A percentile compares a stretch with the other conserved stretches of the same genome.
These are phyloP conservation scores for Gerris lacustris DNA, from an alignment of 2,888 invertebrate species.

Conservation along the genomic window DNA sequence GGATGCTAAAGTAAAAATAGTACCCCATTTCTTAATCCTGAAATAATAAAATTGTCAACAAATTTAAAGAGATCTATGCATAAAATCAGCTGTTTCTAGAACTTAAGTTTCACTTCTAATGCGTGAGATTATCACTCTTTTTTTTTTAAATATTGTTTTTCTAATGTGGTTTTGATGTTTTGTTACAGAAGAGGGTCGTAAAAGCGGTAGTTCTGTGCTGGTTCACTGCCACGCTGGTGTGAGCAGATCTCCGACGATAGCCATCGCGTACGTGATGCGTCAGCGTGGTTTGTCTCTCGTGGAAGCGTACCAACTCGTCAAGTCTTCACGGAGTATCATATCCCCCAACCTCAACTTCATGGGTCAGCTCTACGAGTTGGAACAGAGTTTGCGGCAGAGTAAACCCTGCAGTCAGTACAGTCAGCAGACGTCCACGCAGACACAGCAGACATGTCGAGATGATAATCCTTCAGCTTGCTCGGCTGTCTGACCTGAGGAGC, in stretches of 20 bases:
- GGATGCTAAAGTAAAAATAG: no score
- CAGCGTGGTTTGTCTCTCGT: slow-evolving; percentile 68
- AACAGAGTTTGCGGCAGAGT: slow-evolving; percentile 50
- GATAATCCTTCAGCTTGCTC: not conserved
- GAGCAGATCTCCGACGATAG: slow-evolving; percentile 85
- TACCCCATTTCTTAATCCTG: no score
- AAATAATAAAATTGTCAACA: no score
- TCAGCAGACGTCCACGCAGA: not conserved
- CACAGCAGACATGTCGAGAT: not conserved
- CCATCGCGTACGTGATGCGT: slow-evolving; percentile 89
- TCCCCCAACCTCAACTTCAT: slow-evolving; percentile 92
- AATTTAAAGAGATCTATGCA: no score
- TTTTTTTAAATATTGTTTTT: no score
- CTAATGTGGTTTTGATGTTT: slow-evolving; percentile 22
- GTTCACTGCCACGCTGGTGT: slow-evolving; percentile 94
- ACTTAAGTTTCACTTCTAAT: no score
- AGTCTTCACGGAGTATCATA: slow-evolving; percentile 73
- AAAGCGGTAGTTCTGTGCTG: slow-evolving; percentile 59
- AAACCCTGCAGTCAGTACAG: slow-evolving; percentile 11
- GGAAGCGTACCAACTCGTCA: slow-evolving; percentile 78
- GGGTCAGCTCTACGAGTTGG: slow-evolving; percentile 75
- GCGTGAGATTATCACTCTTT: no score
- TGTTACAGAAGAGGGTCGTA: slow-evolving; percentile 57
- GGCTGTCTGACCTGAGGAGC: not conserved
- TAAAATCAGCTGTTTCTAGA: no score